These are phyloP conservation scores for Fulmarus glacialis DNA, from an alignment of 2,113 vertebrate species.

Conservation along the genomic window DNA sequence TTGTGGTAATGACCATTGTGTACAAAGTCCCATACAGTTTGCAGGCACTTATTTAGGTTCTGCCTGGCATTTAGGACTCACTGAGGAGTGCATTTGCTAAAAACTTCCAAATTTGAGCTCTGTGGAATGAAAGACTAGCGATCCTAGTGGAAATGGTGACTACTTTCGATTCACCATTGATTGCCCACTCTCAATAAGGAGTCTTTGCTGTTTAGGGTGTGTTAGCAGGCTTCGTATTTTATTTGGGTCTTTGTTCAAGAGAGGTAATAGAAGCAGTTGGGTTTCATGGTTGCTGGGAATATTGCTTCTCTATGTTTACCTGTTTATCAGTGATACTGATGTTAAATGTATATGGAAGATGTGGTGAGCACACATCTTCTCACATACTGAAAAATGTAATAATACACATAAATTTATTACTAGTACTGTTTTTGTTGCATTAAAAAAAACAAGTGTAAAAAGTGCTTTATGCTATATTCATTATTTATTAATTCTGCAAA, in stretches of 20 bases:
- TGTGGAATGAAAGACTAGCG: not conserved
- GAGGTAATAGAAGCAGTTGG: not conserved
- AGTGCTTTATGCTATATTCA: not conserved
- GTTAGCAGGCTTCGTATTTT: not conserved
- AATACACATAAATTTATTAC: not conserved
- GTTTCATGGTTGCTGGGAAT: not conserved
- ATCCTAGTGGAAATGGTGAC: not conserved
- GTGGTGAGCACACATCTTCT: not conserved
- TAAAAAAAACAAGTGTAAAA: not conserved
- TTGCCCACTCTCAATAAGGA: not conserved
- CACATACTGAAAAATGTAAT: not conserved
- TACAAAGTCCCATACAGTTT: not conserved
- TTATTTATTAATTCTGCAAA: not conserved
- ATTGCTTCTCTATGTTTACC: not conserved
- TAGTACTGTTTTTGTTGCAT: not conserved
- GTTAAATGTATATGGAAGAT: not conserved
- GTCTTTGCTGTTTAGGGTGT: not conserved
- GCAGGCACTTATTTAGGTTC: not conserved
- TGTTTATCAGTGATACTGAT: not conserved
- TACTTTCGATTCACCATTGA: not conserved
- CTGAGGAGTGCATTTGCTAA: not conserved
- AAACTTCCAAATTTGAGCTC: not conserved
- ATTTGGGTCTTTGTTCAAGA: not conserved
- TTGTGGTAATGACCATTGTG: not conserved
- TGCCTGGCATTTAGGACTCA: not conserved